Percentiles rank a stretch among this genome's conserved stretches.
Conservation (phyloP, 2,888 invertebrate species). For the Oligia latruncula region DNA sequence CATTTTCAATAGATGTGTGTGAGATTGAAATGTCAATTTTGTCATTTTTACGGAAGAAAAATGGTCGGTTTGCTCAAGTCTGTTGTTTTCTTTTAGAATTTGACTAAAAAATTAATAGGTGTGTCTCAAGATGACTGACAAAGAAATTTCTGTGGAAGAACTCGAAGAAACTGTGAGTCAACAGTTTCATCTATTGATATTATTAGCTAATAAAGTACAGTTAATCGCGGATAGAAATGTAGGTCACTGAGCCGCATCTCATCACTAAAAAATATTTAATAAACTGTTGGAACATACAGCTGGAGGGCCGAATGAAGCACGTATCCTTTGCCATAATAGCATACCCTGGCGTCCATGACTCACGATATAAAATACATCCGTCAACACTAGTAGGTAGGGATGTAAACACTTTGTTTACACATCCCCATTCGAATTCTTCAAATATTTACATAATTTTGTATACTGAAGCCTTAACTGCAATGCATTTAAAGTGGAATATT, state of each 20-base stretch:
- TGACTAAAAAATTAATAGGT: conserved; percentile 70
- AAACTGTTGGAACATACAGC: conserved; percentile 56
- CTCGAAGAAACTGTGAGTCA: conserved; percentile 85
- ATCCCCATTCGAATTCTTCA: conserved; percentile 31
- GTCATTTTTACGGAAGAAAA: conserved; percentile 70
- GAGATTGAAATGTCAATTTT: conserved; percentile 40
- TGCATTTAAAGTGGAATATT: conserved; percentile 11
- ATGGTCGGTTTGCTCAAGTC: conserved; percentile 73
- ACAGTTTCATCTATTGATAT: conserved; percentile 34
- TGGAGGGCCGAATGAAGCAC: conserved; percentile 37
- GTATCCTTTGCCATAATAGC: neutral
- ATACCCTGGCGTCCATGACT: conserved; percentile 7
- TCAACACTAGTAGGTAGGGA: neutral
- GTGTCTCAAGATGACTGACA: conserved; percentile 79
- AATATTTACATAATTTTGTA: conserved; percentile 54
- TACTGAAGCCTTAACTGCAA: conserved; percentile 6
- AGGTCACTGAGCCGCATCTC: conserved; percentile 81
- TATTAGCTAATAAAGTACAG: conserved; percentile 53
- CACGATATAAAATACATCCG: neutral
- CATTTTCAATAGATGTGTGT: conserved; percentile 46
- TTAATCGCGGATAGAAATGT: conserved; percentile 66
- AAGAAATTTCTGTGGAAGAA: conserved; percentile 85
- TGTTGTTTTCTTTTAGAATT: conserved; percentile 70
- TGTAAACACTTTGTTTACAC: conserved; percentile 59
- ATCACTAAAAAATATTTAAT: conserved; percentile 69